Evolutionary conservation across 2,797 vertebrate species (phyloP).

Genomic region (Melanotaenia nigrans): DNA sequence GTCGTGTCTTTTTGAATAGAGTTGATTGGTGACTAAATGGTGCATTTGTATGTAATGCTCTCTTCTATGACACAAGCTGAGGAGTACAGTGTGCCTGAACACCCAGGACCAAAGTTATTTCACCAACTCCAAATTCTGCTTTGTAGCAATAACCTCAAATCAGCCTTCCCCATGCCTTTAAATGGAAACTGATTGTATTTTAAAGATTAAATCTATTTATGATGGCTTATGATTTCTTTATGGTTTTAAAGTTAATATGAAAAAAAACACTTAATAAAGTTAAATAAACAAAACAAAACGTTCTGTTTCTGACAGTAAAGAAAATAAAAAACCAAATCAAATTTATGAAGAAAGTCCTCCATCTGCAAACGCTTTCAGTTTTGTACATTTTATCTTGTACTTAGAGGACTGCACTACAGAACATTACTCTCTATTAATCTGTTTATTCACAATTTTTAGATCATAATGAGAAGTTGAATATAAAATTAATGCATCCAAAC

Average conservation of each 20-base stretch:
- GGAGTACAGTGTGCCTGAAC: too few species aligned
- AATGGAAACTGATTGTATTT: not conserved
- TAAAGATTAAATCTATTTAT: not conserved
- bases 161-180: not conserved
- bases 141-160: not conserved
- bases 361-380: constrained; percentile 2
- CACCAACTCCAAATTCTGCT: not conserved
- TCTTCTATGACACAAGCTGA: not conserved
- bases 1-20: not conserved
- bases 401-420: constrained; percentile 8
- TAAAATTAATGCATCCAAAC: not conserved
- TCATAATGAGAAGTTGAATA: constrained; percentile 10
- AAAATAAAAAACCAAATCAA: constrained; percentile 5
- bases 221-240: not conserved
- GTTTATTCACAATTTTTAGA: constrained; percentile 28
- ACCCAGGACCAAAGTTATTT: not conserved
- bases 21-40: not conserved
- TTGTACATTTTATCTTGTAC: not conserved
- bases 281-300: not conserved
- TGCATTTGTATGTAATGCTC: not conserved
- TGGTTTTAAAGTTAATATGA: not conserved
- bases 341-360: constrained; percentile 16
- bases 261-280: not conserved
- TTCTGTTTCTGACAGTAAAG: constrained; percentile 3
- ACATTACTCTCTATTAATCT: constrained; percentile 29